These are phyloP conservation scores for Acleris literana DNA, from an alignment of 2,888 invertebrate genomes.

Conservation along the genomic window DNA sequence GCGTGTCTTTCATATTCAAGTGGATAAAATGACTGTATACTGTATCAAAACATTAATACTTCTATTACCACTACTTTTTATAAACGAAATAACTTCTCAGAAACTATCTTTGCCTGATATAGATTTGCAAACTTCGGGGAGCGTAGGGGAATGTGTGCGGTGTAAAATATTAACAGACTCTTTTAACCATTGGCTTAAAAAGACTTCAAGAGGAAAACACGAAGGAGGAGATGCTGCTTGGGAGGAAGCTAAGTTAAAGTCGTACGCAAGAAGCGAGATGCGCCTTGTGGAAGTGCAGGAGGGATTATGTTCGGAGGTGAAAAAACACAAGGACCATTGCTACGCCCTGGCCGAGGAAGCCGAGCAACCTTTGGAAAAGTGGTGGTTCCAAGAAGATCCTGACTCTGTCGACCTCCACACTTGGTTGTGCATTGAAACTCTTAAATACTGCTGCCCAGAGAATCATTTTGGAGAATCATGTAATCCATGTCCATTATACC, in stretches of 20 bases:
- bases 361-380: slow-evolving; percentile 92
- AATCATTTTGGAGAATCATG: slow-evolving; percentile 93
- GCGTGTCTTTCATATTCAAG: not conserved
- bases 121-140: slow-evolving; percentile 26
- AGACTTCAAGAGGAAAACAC: slow-evolving; percentile 93
- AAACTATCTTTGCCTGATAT: slow-evolving; percentile 44
- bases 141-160: slow-evolving; percentile 84
- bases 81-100: slow-evolving; percentile 47
- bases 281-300: slow-evolving; percentile 96
- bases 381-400: slow-evolving; percentile 91
- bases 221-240: slow-evolving; percentile 97
- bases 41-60: slow-evolving; percentile 29
- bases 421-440: slow-evolving; percentile 91
- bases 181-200: slow-evolving; percentile 90
- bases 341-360: slow-evolving; percentile 91
- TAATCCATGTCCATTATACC: slow-evolving; percentile 85
- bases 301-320: slow-evolving; percentile 88
- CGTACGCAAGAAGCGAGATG: slow-evolving; percentile 94
- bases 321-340: slow-evolving; percentile 90
- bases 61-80: slow-evolving; percentile 44
- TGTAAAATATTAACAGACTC: slow-evolving; percentile 89
- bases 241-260: slow-evolving; percentile 94
- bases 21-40: slow-evolving; percentile 30
- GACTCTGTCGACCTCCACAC: slow-evolving; percentile 60
- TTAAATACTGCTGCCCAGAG: slow-evolving; percentile 92